Conservation (phyloP, 2,888 invertebrate genomes). For the Yponomeuta evonymella region DNA sequence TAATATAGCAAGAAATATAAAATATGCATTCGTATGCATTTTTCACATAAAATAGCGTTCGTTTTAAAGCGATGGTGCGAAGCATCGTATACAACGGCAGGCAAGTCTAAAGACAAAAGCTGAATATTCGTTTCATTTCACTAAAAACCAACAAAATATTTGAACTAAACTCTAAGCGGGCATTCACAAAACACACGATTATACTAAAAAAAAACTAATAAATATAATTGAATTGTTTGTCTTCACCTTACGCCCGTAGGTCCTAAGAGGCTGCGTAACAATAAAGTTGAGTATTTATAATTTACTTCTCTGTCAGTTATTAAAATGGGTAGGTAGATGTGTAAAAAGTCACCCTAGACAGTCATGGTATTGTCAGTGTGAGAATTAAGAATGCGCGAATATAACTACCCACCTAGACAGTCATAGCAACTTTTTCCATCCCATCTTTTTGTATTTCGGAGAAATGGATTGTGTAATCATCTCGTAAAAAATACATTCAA, state of each 20-base stretch:
- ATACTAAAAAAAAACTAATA: constrained; percentile 25
- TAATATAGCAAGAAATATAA: background rate
- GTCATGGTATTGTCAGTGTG: no score
- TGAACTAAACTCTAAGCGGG: constrained; percentile 9
- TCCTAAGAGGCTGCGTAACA: constrained; percentile 68
- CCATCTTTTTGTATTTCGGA: no score
- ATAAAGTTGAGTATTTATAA: background rate
- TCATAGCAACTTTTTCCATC: no score
- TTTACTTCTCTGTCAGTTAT: background rate
- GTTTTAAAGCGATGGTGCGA: background rate
- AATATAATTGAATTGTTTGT: background rate
- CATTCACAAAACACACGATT: constrained; percentile 23
- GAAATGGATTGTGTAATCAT: no score
- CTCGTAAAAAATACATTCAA: no score
- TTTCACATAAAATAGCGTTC: no score
- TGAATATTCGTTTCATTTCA: constrained; percentile 7
- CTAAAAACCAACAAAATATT: constrained; percentile 6
- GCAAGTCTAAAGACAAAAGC: constrained; percentile 8
- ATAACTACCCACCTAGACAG: no score
- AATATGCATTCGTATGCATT: background rate
- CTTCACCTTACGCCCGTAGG: constrained; percentile 67
- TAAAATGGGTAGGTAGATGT: background rate
- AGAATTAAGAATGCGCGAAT: no score
- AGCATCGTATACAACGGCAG: background rate
- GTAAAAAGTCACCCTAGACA: background rate